A percentile compares a stretch with the other conserved stretches of the same genome.
Conservation (phyloP, 2,113 vertebrate species). For the Melanerpes aurifrons region DNA sequence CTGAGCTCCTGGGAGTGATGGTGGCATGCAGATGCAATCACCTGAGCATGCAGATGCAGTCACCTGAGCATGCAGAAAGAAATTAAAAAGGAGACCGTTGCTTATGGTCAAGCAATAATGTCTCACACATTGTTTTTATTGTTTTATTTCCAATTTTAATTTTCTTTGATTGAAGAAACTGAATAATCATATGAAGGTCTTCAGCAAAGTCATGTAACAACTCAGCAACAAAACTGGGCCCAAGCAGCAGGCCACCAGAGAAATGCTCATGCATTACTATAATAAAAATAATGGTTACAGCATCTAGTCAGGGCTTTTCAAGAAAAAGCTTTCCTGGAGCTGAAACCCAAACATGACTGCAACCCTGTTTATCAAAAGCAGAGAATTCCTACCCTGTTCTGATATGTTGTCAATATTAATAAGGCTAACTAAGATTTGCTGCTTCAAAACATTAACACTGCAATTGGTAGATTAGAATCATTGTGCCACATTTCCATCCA, state of each 20-base stretch:
- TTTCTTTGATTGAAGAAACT: neutral
- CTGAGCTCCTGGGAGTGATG: neutral
- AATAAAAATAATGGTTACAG: neutral
- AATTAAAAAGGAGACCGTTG: neutral
- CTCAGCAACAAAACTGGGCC: neutral
- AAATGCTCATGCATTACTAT: rapidly evolving
- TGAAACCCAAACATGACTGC: neutral
- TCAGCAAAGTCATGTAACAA: neutral
- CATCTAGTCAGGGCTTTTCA: neutral
- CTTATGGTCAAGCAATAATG: neutral
- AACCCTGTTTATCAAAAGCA: neutral
- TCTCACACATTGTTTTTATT: neutral
- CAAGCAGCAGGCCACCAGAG: neutral
- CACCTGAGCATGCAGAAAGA: no score
- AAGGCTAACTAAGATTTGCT: rapidly evolving
- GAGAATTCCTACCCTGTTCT: neutral
- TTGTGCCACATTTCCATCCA: neutral
- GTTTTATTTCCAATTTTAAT: neutral
- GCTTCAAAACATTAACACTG: neutral
- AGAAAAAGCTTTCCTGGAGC: neutral
- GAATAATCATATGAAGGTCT: neutral
- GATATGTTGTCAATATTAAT: neutral
- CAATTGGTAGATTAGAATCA: neutral
- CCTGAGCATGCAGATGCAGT: no score
- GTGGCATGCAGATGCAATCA: no score